These are phyloP conservation scores for Darevskia mixta DNA, from an alignment of 2,797 vertebrate genomes.

Conservation along the genomic window DNA sequence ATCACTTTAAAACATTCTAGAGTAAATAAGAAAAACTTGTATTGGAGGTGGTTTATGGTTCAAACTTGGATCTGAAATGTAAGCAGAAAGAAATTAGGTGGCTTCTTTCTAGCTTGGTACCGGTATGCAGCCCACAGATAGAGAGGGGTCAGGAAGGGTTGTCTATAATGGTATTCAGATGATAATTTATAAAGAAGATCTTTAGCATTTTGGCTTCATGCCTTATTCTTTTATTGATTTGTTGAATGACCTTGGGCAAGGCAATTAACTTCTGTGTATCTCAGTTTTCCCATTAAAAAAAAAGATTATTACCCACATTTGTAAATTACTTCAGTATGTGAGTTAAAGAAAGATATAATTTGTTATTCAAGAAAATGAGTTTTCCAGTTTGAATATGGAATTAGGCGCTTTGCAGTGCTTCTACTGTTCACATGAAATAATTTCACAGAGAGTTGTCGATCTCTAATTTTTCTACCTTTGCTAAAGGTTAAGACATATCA, in stretches of 20 bases:
- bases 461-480: not conserved
- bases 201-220: constrained; percentile 1
- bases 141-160: not conserved
- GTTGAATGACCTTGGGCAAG: not conserved
- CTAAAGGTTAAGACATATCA: not conserved
- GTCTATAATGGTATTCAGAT: not conserved
- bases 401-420: not conserved
- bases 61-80: not conserved
- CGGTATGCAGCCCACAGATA: not conserved
- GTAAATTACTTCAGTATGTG: not conserved
- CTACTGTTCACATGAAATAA: not conserved
- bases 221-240: not conserved
- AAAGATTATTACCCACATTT: not conserved
- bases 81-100: not conserved
- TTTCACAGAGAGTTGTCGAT: not conserved
- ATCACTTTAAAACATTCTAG: not conserved
- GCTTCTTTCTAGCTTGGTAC: constrained; percentile 6
- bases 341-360: not conserved
- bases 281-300: constrained; percentile 15
- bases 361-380: not conserved
- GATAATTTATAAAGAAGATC: not conserved
- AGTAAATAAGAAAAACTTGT: not conserved
- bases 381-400: not conserved
- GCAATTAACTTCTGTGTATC: constrained; percentile 11
- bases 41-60: constrained; percentile 1